Evolutionary conservation across 2,888 invertebrate species (phyloP).

Genomic region (Nomada lathburiana): DNA sequence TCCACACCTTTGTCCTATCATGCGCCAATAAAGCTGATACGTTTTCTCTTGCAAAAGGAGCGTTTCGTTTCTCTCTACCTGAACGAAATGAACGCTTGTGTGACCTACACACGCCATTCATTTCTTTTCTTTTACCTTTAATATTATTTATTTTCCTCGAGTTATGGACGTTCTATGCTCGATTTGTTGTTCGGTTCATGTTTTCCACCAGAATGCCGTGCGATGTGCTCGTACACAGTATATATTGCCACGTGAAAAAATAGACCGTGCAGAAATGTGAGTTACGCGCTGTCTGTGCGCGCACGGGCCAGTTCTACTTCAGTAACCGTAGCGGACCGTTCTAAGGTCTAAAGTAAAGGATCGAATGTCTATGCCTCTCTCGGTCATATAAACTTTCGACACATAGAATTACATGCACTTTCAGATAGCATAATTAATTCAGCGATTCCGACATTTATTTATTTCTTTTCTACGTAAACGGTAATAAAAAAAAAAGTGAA

Average conservation of each 20-base stretch:
- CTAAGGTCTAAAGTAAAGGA: neutral
- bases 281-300: neutral
- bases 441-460: conserved; percentile 4
- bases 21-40: conserved; percentile 48
- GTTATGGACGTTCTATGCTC: conserved; percentile 51
- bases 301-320: neutral
- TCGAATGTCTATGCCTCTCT: neutral
- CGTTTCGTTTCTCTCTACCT: neutral
- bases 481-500: neutral
- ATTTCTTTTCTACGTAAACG: neutral
- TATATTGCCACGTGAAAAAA: neutral
- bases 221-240: conserved; percentile 81
- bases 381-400: neutral
- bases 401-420: neutral
- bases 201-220: conserved; percentile 34
- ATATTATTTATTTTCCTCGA: conserved; percentile 46
- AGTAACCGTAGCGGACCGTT: neutral
- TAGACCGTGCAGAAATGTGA: neutral
- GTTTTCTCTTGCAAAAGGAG: conserved; percentile 33
- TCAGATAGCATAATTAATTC: conserved; percentile 14
- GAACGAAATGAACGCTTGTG: neutral
- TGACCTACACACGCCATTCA: neutral
- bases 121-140: neutral
- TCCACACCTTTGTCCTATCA: conserved; percentile 17
- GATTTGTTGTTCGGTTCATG: conserved; percentile 54